These are phyloP conservation scores for Epistrophe grossulariae DNA, from an alignment of 2,888 invertebrate species.

Conservation along the genomic window DNA sequence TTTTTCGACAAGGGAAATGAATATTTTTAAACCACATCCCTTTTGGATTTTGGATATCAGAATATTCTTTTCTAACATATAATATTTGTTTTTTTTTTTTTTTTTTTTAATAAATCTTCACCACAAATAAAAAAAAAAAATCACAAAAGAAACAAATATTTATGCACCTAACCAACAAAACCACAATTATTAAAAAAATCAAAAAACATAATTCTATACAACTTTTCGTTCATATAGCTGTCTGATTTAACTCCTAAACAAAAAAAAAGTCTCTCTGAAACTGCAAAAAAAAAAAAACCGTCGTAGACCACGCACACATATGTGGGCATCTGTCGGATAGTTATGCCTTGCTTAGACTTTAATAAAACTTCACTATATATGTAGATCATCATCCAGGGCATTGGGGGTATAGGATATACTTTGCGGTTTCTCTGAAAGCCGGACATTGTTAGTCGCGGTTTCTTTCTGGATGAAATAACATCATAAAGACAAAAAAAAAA, in stretches of 20 bases:
- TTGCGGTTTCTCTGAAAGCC: conserved; percentile 74
- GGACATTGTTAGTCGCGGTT: conserved; percentile 75
- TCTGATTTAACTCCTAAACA: not conserved
- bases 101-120: not conserved
- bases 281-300: conserved; percentile 16
- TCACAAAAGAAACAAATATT: not conserved
- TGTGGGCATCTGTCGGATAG: conserved; percentile 54
- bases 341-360: conserved; percentile 28
- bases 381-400: conserved; percentile 44
- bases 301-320: conserved; percentile 46
- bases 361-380: conserved; percentile 30
- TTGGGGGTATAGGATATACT: not conserved
- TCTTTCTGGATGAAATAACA: conserved; percentile 70
- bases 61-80: not conserved
- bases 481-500: conserved; percentile 17
- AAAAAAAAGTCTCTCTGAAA: not conserved
- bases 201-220: conserved; percentile 4
- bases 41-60: not conserved
- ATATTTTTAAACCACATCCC: conserved; percentile 3
- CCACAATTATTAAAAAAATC: not conserved
- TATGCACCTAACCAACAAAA: not conserved
- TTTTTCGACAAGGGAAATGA: not conserved
- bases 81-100: not conserved
- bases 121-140: not conserved
- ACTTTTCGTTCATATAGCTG: not conserved